Evolutionary conservation across 2,888 invertebrate genomes (phyloP), one percentile per base, ranked within the genome.

Genomic region (Schizaphis graminum): DNA sequence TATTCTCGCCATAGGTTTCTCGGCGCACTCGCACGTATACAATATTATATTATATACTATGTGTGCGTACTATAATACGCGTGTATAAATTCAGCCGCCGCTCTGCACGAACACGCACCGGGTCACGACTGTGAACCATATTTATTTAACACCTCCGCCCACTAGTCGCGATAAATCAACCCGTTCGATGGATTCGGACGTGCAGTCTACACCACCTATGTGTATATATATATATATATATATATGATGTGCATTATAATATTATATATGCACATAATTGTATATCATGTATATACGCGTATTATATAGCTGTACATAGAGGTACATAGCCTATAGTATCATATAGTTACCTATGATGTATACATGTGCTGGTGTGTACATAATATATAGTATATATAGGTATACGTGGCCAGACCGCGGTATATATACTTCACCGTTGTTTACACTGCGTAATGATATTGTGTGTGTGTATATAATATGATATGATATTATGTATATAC

Each of bases 121-220:
- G 93, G 93, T 93, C 93, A 94, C 93, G 93, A 94, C 93, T 86
- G 93, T 86, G 93, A 35, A 94, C 93, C 93, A 94, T 90, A 94
- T 94, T 94, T 94, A 94, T 86, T 94, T 94, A 94, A 94, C 93
- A 94, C 93, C 93, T 94, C 93, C 93, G 93, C 93, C 93, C 90
- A 86, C 86, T 44, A 7, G 53, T 10, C 44, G 92, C 92, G 92
- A 92, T 92, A 92, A 92, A 92, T 92, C 92, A 67, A 87, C 87
- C 57, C 89, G 84, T 53, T 67, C 89, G 89, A 89, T 44, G 57
- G 44, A 93, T 93, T 90, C 84, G 89, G 92, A 93, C 93, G 89
- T 56, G 89, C 44, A 24, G 35, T 77, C 53, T 53, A 53, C 91
- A 56, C n/a, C 41, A 21, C 47, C 47, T 10, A 44, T 24, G n/a